Evolutionary conservation across 2,113 vertebrate genomes (phyloP).

Genomic region (Pteropus alecto): DNA sequence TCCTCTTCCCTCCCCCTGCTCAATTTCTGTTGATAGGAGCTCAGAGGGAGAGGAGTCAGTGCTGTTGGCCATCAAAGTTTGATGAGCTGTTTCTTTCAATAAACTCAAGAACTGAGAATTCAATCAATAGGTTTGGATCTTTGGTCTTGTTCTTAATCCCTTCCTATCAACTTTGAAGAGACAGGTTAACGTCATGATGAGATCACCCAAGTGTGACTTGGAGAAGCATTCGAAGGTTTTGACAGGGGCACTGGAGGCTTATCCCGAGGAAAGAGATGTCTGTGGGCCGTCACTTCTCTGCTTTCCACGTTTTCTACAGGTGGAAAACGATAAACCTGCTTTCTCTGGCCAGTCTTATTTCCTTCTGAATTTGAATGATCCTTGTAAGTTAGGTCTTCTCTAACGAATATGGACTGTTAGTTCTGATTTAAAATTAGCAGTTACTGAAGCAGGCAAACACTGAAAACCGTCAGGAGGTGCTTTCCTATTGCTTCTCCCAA

Average conservation of each 20-base stretch:
- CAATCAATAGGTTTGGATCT: neutral
- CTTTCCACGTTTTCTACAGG: neutral
- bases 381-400: constrained; percentile 30
- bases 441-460: constrained; percentile 53
- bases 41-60: neutral
- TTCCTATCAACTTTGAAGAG: neutral
- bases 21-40: neutral
- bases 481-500: constrained; percentile 22
- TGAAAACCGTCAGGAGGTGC: constrained; percentile 52
- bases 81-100: constrained; percentile 20
- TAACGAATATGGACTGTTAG: neutral
- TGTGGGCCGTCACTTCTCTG: neutral
- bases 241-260: neutral
- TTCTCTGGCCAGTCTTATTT: neutral
- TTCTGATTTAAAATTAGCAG: constrained; percentile 56
- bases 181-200: neutral
- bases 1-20: neutral
- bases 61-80: neutral
- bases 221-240: neutral
- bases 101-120: constrained; percentile 33
- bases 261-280: neutral
- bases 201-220: neutral
- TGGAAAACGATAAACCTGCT: neutral
- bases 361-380: neutral
- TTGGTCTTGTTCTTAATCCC: neutral